Evolutionary conservation across 2,113 vertebrate genomes (phyloP), one percentile per base, ranked within the genome.

Genomic region (Oreochromis spilurus): DNA sequence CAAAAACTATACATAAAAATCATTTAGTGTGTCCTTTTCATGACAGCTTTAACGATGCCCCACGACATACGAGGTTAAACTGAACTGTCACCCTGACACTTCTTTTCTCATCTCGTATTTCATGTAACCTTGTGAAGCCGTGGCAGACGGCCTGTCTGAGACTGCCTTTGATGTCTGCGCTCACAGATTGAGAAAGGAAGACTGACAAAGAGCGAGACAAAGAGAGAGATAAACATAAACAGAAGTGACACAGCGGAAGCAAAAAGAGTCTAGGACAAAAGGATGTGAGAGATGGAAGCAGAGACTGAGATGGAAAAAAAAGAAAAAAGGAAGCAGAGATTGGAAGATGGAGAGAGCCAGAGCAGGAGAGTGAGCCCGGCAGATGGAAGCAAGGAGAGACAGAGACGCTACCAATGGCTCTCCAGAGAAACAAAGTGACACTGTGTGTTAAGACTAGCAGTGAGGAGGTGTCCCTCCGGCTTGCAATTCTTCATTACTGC

Each of bases 191-290:
- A 84, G 60, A 57, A 77, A 60, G 58, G 79, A 82, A 77, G 91
- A 93, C 86, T 83, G 89, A 90, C 75, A 82, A 78, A 88, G 90
- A 83, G 78, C 31, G 79, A 87, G 79, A 88, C 60, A 50, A 50
- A 90, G 84, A 24, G 31, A 86, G 50, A n/a, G 57, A 82, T 38
- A 84, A 87, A 90, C 80, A 85, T 93, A 92, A 94, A 94, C 81
- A 93, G 79, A 93, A 90, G 86, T 88, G 93, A 93, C 91, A 88
- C 8, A 13, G 40, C 84, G 83, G 89, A 92, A 91, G 90, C 82
- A 48, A 81, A 38, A 78, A 84, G 81, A 87, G 82, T 72, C 50
- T 45, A 8, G 75, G 81, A 90, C 60, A 89, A 91, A 89, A 86
- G 81, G 67, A 87, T 81, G 57, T 2, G 3, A 75, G 82, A 81